These are phyloP conservation scores for Muricea muricata DNA, from an alignment of 92 coral and sea anemone species.

Conservation along the genomic window DNA sequence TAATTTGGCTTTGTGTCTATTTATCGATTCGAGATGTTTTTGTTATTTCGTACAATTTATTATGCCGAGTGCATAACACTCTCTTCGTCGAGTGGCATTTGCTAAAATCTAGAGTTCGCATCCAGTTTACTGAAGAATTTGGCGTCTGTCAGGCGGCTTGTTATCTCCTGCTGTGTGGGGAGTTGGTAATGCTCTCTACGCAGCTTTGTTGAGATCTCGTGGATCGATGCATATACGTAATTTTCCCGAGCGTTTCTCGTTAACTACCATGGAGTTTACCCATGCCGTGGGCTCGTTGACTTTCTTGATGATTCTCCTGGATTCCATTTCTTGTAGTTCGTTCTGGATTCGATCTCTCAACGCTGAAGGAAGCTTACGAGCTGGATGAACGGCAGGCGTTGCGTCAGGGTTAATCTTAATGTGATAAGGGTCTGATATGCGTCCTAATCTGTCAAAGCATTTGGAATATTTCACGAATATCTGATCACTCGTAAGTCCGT, in stretches of 20 bases:
- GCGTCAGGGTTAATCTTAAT: no score
- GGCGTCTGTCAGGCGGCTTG: conserved; percentile 61
- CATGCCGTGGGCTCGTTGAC: conserved; percentile 58
- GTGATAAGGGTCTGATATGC: conserved; percentile 33
- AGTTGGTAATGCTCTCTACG: conserved; percentile 63
- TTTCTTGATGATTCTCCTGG: conserved; percentile 36
- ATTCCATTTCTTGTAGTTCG: conserved; percentile 56
- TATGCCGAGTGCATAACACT: no score
- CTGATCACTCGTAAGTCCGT: conserved; percentile 21
- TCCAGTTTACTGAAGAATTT: conserved; percentile 67
- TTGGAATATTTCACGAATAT: conserved; percentile 34
- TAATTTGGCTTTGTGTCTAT: no score
- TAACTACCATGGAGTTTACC: conserved; percentile 62
- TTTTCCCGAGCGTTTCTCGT: conserved; percentile 60
- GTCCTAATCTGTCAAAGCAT: conserved; percentile 57
- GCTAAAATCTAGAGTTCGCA: conserved; percentile 66
- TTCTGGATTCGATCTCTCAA: conserved; percentile 15
- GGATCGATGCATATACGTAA: conserved; percentile 72
- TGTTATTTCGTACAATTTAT: no score
- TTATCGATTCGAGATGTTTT: no score
- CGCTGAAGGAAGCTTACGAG: conserved; percentile 43
- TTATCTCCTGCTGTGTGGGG: conserved; percentile 72
- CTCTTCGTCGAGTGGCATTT: conserved; percentile 60
- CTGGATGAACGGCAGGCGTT: no score
- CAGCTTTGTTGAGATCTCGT: conserved; percentile 66